Conservation (phyloP, 2,113 vertebrate species). For the Prochilodus magdalenae region DNA sequence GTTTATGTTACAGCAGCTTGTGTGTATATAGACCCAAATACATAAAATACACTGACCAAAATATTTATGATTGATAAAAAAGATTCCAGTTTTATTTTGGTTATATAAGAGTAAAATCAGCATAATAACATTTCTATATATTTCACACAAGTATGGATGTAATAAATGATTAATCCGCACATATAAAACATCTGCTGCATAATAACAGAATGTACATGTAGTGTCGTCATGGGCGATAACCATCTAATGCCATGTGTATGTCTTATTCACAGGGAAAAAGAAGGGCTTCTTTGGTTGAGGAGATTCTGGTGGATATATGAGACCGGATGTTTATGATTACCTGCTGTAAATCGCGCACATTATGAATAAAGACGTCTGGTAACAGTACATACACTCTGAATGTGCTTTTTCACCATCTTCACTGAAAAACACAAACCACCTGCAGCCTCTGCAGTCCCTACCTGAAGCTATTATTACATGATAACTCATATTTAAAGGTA, state of each 20-base stretch:
- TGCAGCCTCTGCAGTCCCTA: neutral
- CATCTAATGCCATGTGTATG: neutral
- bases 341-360: neutral
- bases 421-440: neutral
- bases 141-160: too few species aligned
- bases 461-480: too few species aligned
- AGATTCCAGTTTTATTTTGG: too few species aligned
- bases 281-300: constrained; percentile 23
- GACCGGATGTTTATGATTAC: neutral
- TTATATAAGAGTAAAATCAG: too few species aligned
- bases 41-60: too few species aligned
- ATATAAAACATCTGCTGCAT: too few species aligned
- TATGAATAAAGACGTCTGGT: constrained; percentile 14
- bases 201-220: neutral
- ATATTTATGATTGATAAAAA: too few species aligned
- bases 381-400: neutral
- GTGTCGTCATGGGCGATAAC: neutral
- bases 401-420: neutral
- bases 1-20: too few species aligned
- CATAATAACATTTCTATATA: too few species aligned
- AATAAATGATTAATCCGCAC: too few species aligned
- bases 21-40: too few species aligned
- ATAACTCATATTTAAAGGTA: too few species aligned
- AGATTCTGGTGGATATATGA: neutral
- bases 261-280: constrained; percentile 2